Percentiles rank a stretch among this genome's conserved stretches.
These are phyloP conservation scores for Cnemophilus loriae DNA, from an alignment of 2,113 vertebrate species.

Conservation along the genomic window DNA sequence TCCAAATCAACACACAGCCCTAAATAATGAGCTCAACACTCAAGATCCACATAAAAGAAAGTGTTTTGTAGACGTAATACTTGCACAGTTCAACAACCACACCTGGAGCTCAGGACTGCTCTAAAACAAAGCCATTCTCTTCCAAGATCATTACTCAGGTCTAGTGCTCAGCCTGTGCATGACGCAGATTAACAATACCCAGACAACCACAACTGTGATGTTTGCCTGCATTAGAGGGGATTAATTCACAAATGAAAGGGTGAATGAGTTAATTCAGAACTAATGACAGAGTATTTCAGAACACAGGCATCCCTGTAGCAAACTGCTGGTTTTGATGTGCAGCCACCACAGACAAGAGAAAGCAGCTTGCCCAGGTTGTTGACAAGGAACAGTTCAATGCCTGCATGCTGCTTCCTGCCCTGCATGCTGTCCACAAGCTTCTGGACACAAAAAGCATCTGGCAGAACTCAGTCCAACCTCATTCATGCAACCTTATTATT, in stretches of 20 bases:
- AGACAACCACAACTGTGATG: background rate
- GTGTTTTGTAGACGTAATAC: background rate
- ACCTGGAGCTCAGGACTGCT: background rate
- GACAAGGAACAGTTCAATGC: background rate
- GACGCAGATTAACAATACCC: background rate
- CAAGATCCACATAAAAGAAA: background rate
- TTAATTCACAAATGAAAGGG: constrained; percentile 44
- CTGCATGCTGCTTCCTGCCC: background rate
- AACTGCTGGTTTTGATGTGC: background rate
- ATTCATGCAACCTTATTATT: background rate
- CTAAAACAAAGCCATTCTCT: background rate
- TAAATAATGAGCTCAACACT: background rate
- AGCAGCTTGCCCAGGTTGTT: background rate
- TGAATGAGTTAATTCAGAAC: constrained; percentile 17
- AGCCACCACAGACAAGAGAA: background rate
- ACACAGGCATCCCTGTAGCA: background rate
- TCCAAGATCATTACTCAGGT: background rate
- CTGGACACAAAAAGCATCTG: background rate
- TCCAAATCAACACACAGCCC: background rate
- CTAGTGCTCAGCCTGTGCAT: background rate
- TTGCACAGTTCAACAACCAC: background rate
- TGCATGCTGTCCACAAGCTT: background rate
- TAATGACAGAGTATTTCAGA: constrained; percentile 6
- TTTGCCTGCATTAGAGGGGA: background rate
- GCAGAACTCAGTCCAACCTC: background rate